phyloP scores from a whole-genome alignment of 2,888 invertebrate genomes.

The Saturnia japonica region DNA sequence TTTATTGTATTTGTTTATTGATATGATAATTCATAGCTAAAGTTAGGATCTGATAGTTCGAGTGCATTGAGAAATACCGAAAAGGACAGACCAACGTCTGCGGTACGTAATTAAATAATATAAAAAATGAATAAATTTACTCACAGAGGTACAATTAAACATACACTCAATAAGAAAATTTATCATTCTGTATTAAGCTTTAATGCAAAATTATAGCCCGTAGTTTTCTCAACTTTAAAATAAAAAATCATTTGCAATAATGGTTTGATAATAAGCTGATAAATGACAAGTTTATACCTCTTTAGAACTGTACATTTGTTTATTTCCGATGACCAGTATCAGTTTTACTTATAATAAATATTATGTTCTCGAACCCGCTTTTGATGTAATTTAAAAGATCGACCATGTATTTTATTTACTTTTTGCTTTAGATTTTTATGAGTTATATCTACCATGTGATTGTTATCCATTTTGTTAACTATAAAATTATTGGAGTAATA shows the following conservation, averaged over 20 bases:
- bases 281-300: neutral
- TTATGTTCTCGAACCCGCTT: neutral
- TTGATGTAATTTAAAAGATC: neutral
- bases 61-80: too few relatives aligned
- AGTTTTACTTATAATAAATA: neutral
- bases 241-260: neutral
- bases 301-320: neutral
- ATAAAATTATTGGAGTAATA: neutral
- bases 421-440: neutral
- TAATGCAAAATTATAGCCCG: neutral
- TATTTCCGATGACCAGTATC: neutral
- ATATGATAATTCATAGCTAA: too few relatives aligned
- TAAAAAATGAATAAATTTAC: too few relatives aligned
- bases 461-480: neutral
- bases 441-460: neutral
- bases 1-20: too few relatives aligned
- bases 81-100: too few relatives aligned
- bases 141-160: too few relatives aligned
- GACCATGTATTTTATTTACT: neutral
- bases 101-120: too few relatives aligned
- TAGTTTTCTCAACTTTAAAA: neutral
- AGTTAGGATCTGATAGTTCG: too few relatives aligned
- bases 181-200: neutral
- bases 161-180: too few relatives aligned
- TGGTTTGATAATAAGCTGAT: neutral